Percentiles rank a stretch among this genome's conserved stretches.
phyloP scores from a whole-genome alignment of 2,113 vertebrate genomes.

The Poeciliopsis occidentalis region DNA sequence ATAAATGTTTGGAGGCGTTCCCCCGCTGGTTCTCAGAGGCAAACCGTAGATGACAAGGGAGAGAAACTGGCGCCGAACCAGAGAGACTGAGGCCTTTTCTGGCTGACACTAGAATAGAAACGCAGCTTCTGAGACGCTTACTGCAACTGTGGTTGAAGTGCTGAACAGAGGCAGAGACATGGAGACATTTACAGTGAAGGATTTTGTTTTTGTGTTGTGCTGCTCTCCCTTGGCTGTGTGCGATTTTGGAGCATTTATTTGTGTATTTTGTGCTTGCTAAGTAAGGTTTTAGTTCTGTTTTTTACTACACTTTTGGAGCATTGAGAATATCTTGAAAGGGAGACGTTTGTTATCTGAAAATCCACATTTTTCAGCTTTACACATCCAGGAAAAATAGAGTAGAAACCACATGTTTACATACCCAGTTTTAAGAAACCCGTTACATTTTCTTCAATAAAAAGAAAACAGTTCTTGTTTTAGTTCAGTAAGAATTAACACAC shows the following conservation, averaged over 20 bases:
- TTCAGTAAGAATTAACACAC: background rate
- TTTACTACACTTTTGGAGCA: slow-evolving; percentile 21
- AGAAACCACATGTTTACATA: no score
- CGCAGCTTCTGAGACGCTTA: slow-evolving; percentile 56
- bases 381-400: no score
- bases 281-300: slow-evolving; percentile 25
- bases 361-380: no score
- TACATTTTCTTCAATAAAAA: background rate
- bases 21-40: slow-evolving; percentile 70
- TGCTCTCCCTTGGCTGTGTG: slow-evolving; percentile 36
- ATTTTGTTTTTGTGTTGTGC: slow-evolving; percentile 34
- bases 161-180: slow-evolving; percentile 54
- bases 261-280: slow-evolving; percentile 45
- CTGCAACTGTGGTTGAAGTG: slow-evolving; percentile 61
- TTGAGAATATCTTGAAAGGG: slow-evolving; percentile 10
- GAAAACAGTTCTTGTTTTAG: background rate
- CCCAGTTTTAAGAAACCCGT: background rate
- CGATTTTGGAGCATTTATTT: slow-evolving; percentile 63
- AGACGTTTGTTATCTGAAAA: no score
- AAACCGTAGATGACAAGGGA: slow-evolving; percentile 71
- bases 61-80: slow-evolving; percentile 60
- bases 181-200: slow-evolving; percentile 56
- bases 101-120: slow-evolving; percentile 74
- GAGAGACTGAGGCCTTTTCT: slow-evolving; percentile 67
- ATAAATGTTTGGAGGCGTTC: slow-evolving; percentile 75